phyloP scores from a whole-genome alignment of 1,140 invertebrate species.

The Brachionus manjavacas region DNA sequence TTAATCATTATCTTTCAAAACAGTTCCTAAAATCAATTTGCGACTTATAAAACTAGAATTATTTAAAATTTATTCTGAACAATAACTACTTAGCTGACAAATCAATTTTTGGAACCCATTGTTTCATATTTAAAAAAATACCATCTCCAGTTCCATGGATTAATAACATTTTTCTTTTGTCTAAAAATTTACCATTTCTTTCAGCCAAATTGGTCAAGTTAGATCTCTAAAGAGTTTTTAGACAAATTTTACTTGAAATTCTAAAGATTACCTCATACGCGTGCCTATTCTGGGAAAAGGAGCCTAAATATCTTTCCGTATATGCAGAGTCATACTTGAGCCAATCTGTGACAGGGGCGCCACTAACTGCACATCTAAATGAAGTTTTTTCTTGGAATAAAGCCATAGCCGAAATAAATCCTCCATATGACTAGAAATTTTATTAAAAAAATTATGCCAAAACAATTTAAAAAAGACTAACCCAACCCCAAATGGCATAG shows the following conservation, averaged over 20 bases:
- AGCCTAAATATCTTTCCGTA: constrained; percentile 26
- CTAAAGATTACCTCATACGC: constrained; percentile 16
- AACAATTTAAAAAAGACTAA: neutral
- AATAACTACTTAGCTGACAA: neutral
- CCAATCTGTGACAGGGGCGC: constrained; percentile 37
- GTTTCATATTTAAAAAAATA: neutral
- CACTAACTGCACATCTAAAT: constrained; percentile 33
- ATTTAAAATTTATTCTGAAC: neutral
- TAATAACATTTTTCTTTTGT: constrained; percentile 10
- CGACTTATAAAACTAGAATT: neutral
- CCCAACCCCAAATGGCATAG: constrained; percentile 41
- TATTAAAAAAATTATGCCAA: neutral
- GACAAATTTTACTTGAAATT: neutral
- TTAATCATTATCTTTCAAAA: neutral
- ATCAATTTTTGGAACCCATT: neutral
- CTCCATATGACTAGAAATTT: constrained; percentile 35
- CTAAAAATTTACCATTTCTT: neutral
- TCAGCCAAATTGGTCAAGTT: neutral
- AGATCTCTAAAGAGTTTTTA: neutral
- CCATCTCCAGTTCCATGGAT: constrained; percentile 40
- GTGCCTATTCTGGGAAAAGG: neutral
- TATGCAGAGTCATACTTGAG: constrained; percentile 34
- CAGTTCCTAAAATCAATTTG: neutral
- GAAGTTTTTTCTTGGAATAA: constrained; percentile 27
- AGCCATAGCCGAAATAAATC: neutral